Conservation (phyloP, 1,140 invertebrate species). For the Ips typographus region DNA sequence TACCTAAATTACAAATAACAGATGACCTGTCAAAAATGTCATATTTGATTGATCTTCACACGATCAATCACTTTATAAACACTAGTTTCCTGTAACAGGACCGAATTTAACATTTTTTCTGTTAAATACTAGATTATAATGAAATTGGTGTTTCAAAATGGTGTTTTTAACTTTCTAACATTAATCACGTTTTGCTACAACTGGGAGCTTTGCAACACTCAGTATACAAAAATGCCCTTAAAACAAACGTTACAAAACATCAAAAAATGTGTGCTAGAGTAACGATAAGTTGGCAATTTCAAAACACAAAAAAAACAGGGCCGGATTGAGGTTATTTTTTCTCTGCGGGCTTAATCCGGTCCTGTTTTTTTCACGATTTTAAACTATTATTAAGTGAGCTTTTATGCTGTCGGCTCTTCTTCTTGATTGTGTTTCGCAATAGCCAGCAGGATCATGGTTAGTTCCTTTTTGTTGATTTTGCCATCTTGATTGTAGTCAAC, state of each 20-base stretch:
- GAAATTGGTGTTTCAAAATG: conserved; percentile 26
- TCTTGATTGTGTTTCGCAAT: conserved; percentile 77
- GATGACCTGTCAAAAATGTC: no score
- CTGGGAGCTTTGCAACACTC: background rate
- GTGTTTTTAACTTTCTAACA: conserved; percentile 20
- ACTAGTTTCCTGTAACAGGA: background rate
- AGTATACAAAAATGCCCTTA: conserved; percentile 1
- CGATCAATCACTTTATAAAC: no score
- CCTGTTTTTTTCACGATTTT: background rate
- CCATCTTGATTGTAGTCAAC: conserved; percentile 91
- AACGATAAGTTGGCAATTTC: conserved; percentile 38
- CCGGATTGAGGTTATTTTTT: background rate
- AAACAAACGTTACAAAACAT: background rate
- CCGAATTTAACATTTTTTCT: background rate
- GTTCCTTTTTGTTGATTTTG: conserved; percentile 88
- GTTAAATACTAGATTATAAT: background rate
- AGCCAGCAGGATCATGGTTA: conserved; percentile 89
- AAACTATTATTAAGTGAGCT: background rate
- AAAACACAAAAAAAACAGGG: conserved; percentile 21
- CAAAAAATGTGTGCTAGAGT: conserved; percentile 35
- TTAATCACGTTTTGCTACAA: conserved; percentile 2
- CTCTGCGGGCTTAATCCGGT: background rate
- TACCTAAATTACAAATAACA: no score
- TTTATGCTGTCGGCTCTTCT: conserved; percentile 57
- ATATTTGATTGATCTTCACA: no score